These are phyloP conservation scores for Dione vanillae DNA, from an alignment of 2,888 invertebrate species.

Conservation along the genomic window DNA sequence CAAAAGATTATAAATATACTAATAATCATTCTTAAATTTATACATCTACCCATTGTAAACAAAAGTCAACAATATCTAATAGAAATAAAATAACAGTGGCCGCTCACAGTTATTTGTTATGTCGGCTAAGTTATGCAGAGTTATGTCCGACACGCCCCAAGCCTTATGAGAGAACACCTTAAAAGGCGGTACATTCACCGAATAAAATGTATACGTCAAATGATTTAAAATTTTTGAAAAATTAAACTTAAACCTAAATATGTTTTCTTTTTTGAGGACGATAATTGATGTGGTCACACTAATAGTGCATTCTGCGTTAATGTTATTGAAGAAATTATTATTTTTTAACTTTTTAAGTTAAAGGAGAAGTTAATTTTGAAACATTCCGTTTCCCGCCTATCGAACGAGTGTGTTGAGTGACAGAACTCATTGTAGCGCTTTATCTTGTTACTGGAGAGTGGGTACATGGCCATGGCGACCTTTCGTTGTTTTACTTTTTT, in stretches of 20 bases:
- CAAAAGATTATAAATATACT: no score
- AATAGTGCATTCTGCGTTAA: no score
- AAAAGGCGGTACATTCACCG: constrained; percentile 54
- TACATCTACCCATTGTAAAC: neutral
- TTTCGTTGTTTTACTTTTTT: no score
- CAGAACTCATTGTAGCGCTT: no score
- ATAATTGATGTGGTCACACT: neutral
- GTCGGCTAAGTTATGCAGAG: constrained; percentile 56
- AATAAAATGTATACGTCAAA: constrained; percentile 20
- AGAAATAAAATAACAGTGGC: constrained; percentile 13
- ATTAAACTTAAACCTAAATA: neutral
- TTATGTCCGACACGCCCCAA: constrained; percentile 53
- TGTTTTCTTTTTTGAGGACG: neutral
- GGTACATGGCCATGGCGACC: no score
- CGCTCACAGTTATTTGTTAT: constrained; percentile 37
- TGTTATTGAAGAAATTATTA: no score
- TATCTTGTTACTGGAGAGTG: no score
- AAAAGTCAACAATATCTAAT: neutral
- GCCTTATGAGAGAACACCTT: constrained; percentile 60
- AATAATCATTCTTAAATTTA: neutral
- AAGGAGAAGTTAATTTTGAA: no score
- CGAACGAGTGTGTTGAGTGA: no score
- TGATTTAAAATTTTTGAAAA: neutral
- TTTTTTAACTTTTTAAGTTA: no score
- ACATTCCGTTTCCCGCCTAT: no score